Evolutionary conservation across 2,888 invertebrate genomes (phyloP), one percentile per base, ranked within the genome.

Genomic region (Endotricha flammealis): DNA sequence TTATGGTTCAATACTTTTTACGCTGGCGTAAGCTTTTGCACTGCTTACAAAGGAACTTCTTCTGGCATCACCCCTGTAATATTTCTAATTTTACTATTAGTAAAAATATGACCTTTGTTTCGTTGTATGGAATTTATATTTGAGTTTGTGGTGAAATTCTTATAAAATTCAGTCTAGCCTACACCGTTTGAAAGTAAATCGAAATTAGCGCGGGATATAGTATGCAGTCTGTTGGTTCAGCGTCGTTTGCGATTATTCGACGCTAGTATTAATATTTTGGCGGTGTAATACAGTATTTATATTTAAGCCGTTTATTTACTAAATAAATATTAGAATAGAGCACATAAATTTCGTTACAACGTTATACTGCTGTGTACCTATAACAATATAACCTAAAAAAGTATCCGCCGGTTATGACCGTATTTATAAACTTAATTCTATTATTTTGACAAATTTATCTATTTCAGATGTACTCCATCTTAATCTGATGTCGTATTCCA

Each of bases 141-240:
- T 20, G 2, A 7, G 6, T 20, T 2, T 20, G 20, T 20, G n/a
- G 6, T 3, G 16, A 16, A 20, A 20, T 20, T 20, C 20, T 12
- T 12, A 1, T 12, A 27, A 5, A 27, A 6, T 5, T 27, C 8
- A 10, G 12, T 27, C 7, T 12, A 6, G 12, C 4, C 11, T 27
- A 27, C 20, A 27, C 27, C 12, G 3, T 28, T 33, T 24, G 31
- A 8, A 37, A 25, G 28, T 39, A 40, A 46, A 40, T 47, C 32
- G 55, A 76, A 20, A 73, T 78, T 75, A 80, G 83, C 83, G 83
- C 83, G 83, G 83, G 83, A 81, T 70, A 63, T n/a, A n/a, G n/a
- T 68, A 54, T 64, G 58, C 64, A 64, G 69, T 57, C 61, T 50
- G 51, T 43, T 46, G 50, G 57, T 66, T 20, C 68, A 59, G 79